A percentile compares a stretch with the other conserved stretches of the same genome.
Evolutionary conservation across 2,797 vertebrate genomes (phyloP).

Genomic region (Hypotaenidia philippensis): DNA sequence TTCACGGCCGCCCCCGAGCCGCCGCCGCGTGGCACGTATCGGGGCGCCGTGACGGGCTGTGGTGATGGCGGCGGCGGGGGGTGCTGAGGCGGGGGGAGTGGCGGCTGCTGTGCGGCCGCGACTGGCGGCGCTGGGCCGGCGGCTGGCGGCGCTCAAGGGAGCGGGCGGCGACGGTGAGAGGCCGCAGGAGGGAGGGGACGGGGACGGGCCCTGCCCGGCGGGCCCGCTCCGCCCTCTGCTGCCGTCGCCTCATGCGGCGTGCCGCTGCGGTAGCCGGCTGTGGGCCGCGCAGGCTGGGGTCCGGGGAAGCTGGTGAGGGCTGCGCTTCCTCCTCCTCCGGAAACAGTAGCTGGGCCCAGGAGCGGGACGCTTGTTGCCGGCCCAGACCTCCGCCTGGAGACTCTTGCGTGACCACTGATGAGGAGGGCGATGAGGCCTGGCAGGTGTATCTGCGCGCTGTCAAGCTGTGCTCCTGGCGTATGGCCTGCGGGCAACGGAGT

Average conservation of each 20-base stretch:
- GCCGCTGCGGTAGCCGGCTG: neutral
- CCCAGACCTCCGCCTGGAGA: fast-evolving
- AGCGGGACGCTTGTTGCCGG: neutral
- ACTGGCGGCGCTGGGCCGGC: neutral
- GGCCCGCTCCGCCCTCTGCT: neutral
- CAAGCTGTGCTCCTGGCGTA: fast-evolving
- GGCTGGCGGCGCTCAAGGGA: neutral
- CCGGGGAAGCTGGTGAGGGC: no score
- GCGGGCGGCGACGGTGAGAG: neutral
- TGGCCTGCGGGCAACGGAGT: fast-evolving
- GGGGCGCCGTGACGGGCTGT: neutral
- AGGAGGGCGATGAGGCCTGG: fast-evolving
- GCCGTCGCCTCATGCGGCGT: neutral
- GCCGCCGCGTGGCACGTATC: no score
- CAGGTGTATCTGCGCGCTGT: fast-evolving
- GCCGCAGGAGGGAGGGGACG: neutral
- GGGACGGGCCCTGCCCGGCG: neutral
- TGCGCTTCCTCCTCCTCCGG: fast-evolving
- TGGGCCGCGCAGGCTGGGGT: fast-evolving
- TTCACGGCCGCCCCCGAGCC: fast-evolving
- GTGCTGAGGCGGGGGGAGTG: fast-evolving
- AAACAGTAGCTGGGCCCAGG: fast-evolving
- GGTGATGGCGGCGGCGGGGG: neutral
- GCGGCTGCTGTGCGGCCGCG: neutral
- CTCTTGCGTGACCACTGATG: no score